Evolutionary conservation across 1,140 invertebrate species (phyloP).

Genomic region (Sycophaga agraensis): DNA sequence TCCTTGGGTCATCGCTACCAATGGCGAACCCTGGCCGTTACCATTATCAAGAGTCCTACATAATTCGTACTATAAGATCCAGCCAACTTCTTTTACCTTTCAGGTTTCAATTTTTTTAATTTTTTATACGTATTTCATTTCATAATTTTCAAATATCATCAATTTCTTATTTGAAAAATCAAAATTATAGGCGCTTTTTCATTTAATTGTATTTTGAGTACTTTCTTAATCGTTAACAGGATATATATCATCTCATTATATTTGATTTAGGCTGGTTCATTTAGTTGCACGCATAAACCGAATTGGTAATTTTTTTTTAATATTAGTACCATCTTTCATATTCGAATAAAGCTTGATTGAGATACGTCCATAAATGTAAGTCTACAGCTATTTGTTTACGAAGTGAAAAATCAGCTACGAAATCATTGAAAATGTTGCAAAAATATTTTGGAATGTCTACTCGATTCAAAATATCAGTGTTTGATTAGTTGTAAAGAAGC

Average conservation of each 20-base stretch:
- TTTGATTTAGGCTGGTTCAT: neutral
- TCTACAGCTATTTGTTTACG: too few relatives aligned
- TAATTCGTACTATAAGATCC: neutral
- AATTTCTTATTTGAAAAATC: neutral
- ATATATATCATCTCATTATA: neutral
- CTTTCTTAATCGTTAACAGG: neutral
- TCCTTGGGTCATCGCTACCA: constrained; percentile 45
- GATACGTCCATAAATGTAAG: too few relatives aligned
- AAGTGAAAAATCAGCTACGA: too few relatives aligned
- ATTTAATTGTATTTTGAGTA: neutral
- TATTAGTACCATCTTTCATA: too few relatives aligned
- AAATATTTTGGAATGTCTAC: too few relatives aligned
- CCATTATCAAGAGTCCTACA: constrained; percentile 11
- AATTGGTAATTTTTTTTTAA: too few relatives aligned
- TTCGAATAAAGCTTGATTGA: too few relatives aligned
- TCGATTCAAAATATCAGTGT: too few relatives aligned
- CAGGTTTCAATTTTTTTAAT: neutral
- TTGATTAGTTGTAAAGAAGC: too few relatives aligned
- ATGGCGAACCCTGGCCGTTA: constrained; percentile 55
- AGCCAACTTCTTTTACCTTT: neutral
- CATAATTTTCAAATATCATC: neutral
- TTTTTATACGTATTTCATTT: too few relatives aligned
- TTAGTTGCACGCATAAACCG: too few relatives aligned
- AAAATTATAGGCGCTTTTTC: neutral
- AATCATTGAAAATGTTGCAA: too few relatives aligned